Conservation (phyloP, 2,797 vertebrate species). For the Uromys caudimaculatus region DNA sequence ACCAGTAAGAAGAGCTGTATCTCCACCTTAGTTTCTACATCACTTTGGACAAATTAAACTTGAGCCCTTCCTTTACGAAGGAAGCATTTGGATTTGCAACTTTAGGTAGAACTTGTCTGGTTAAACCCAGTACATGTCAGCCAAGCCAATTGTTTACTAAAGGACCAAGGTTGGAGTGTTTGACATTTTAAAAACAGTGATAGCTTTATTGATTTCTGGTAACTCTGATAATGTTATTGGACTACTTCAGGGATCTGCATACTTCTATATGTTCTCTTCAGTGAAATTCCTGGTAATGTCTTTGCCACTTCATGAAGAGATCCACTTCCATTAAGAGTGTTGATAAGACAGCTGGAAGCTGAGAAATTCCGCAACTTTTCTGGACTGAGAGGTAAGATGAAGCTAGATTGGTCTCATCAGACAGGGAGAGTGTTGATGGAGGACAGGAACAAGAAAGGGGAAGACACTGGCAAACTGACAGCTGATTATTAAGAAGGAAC, state of each 20-base stretch:
- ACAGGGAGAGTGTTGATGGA: slow-evolving; percentile 19
- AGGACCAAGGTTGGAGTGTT: background rate
- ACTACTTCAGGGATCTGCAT: slow-evolving; percentile 11
- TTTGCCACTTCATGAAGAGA: slow-evolving; percentile 25
- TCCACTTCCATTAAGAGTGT: slow-evolving; percentile 32
- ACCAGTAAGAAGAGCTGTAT: slow-evolving; percentile 2
- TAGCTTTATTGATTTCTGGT: slow-evolving; percentile 16
- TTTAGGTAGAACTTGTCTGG: slow-evolving; percentile 34
- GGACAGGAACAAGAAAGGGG: background rate
- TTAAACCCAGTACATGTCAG: background rate
- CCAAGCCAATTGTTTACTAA: background rate
- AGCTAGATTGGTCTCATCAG: slow-evolving; percentile 21
- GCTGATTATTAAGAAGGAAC: background rate
- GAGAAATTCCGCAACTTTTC: slow-evolving; percentile 25
- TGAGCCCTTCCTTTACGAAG: slow-evolving; percentile 8
- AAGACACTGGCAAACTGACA: slow-evolving; percentile 38
- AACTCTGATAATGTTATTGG: slow-evolving; percentile 39
- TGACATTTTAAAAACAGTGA: background rate
- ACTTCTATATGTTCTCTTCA: slow-evolving; percentile 40
- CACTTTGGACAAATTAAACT: background rate
- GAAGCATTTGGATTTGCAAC: background rate
- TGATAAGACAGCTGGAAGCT: slow-evolving; percentile 25
- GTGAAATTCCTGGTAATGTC: slow-evolving; percentile 43
- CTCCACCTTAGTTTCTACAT: slow-evolving; percentile 19
- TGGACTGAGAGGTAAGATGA: background rate